A percentile compares a stretch with the other conserved stretches of the same genome.
These are phyloP conservation scores for Eremophila alpestris DNA, from an alignment of 2,797 vertebrate genomes.

Conservation along the genomic window DNA sequence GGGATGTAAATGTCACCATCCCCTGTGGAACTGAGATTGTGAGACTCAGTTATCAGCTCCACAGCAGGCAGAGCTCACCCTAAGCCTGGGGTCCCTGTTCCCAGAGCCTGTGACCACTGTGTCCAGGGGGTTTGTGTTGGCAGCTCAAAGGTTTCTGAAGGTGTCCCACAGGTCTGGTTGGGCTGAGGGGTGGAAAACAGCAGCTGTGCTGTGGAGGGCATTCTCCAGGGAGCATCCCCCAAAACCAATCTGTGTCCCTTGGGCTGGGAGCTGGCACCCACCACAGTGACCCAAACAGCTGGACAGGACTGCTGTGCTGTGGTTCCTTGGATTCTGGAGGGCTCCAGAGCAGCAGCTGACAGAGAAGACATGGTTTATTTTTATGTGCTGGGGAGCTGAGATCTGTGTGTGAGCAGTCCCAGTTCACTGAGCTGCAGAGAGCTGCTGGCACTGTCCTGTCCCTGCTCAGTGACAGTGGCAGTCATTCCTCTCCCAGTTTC, in stretches of 20 bases:
- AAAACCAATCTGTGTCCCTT: fast-evolving
- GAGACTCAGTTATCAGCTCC: not conserved
- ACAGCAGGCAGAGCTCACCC: not conserved
- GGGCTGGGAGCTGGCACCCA: not conserved
- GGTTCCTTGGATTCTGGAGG: not conserved
- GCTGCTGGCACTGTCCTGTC: not conserved
- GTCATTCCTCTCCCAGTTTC: fast-evolving
- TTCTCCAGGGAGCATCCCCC: not conserved
- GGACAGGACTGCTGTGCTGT: not conserved
- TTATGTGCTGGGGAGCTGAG: not conserved
- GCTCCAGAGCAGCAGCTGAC: not conserved
- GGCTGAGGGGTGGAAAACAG: not conserved
- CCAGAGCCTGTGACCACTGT: fast-evolving
- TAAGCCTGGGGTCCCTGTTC: not conserved
- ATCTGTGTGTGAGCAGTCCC: not conserved
- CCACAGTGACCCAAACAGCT: fast-evolving
- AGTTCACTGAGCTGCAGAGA: not conserved
- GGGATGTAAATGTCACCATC: not conserved
- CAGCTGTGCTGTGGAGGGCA: not conserved
- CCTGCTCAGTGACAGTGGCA: not conserved
- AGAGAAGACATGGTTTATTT: not conserved
- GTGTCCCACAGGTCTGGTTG: not conserved
- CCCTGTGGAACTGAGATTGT: not conserved
- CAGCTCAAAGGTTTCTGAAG: not conserved
- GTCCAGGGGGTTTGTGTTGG: not conserved